Conservation (phyloP, 2,888 invertebrate genomes). For the Mesorhabditis belari region DNA sequence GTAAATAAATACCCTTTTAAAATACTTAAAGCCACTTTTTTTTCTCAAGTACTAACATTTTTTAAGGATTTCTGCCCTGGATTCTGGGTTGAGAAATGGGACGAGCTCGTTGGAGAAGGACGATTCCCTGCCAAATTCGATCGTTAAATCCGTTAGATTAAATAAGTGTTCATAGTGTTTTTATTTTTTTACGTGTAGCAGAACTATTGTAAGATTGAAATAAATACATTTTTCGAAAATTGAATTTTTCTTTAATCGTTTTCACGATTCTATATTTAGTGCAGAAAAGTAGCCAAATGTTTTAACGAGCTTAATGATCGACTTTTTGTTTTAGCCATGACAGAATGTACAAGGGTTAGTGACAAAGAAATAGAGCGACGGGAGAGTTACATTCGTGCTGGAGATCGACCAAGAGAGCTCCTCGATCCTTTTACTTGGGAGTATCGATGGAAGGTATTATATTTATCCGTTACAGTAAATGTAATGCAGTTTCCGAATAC, state of each 20-base stretch:
- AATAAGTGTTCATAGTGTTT: background rate
- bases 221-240: conserved; percentile 1
- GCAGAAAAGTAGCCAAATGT: too few relatives aligned
- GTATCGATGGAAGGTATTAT: conserved; percentile 33
- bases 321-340: conserved; percentile 24
- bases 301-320: too few relatives aligned
- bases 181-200: background rate
- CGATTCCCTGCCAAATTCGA: conserved; percentile 53
- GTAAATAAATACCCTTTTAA: too few relatives aligned
- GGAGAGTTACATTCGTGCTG: conserved; percentile 36
- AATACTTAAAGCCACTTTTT: too few relatives aligned
- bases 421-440: conserved; percentile 49
- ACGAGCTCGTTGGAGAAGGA: conserved; percentile 49
- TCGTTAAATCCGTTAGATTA: conserved; percentile 31
- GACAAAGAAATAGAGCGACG: conserved; percentile 37
- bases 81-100: conserved; percentile 53
- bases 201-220: conserved; percentile 8
- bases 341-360: conserved; percentile 40
- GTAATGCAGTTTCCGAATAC: too few relatives aligned
- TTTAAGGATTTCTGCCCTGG: conserved; percentile 49
- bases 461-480: too few relatives aligned
- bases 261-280: too few relatives aligned
- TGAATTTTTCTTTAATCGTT: background rate
- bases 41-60: too few relatives aligned
- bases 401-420: conserved; percentile 21